Base-by-base conservation (phyloP, 92 coral and sea anemone species). In the Palythoa caribaeorum region DNA sequence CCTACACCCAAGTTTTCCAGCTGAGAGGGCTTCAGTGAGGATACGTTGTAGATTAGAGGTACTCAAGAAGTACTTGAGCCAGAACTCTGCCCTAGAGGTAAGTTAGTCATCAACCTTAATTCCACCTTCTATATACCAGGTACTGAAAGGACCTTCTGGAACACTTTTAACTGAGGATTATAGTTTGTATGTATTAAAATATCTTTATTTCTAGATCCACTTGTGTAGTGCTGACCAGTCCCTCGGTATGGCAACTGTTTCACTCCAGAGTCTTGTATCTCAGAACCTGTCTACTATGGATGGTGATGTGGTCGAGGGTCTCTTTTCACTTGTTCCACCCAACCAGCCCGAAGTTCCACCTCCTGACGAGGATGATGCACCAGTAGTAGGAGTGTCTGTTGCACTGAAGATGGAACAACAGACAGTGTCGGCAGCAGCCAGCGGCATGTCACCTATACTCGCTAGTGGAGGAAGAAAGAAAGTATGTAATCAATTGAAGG, bases 11-110 rank as follows among this genome's bases (percentile, higher is more conserved):
- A 97, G 91, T 80, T 97, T 97, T 78, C 98, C 98, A 16, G 94
- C 99, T 3, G 99, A 97, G 84, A 87, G 99, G 74, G 99, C 99
- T 11, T 96, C 99, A 17, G 98, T 95, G 6, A 88, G 99, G 76
- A 95, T 97, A 11, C 88, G 71, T 70, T 87, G 94, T 69, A 92
- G 87, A 37, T 78, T 88, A 44, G 91, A 93, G 16, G 76, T 88
- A n/a, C 91, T 97, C 9, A 87, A 87, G 86, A 84, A 48, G 52
- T 97, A 94, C 68, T 93, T 97, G 38, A 35, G 79, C 53, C 73
- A 90, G 35, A 94, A 94, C 87, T 71, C 87, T n/a, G 98, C 98
- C 2, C 91, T 97, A 38, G 94, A 96, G 96, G 99, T 97, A 44
- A 77, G 91, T 62, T 15, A 21, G 1, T 14, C 73, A 19, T 3